Conservation (phyloP, 2,888 invertebrate species). For the Drosophila phalerata region DNA sequence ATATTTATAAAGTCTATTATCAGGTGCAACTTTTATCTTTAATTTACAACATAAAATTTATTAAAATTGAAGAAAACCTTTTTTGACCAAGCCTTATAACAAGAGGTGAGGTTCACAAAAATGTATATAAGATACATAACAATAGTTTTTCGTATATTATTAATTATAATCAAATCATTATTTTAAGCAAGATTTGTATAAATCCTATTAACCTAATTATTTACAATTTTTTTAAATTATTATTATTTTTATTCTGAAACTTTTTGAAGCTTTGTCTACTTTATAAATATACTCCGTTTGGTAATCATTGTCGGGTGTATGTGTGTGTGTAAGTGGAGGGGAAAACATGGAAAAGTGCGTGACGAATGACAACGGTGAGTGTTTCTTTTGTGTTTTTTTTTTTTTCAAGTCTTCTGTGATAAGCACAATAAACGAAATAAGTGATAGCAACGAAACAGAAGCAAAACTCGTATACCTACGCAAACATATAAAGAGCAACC, state of each 20-base stretch:
- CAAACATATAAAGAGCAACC: constrained; percentile 47
- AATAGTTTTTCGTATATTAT: too few relatives aligned
- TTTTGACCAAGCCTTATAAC: too few relatives aligned
- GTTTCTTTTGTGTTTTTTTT: constrained; percentile 67
- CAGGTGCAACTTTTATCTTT: neutral
- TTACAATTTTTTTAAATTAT: too few relatives aligned
- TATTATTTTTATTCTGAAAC: too few relatives aligned
- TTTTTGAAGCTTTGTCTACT: too few relatives aligned
- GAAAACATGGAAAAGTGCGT: constrained; percentile 71
- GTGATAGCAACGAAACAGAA: constrained; percentile 73
- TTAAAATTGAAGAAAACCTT: too few relatives aligned
- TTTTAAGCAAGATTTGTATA: too few relatives aligned
- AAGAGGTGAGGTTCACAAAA: too few relatives aligned
- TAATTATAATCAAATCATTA: too few relatives aligned
- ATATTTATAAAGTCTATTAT: neutral
- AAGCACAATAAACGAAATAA: constrained; percentile 78
- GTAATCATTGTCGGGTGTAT: constrained; percentile 18
- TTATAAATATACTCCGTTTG: neutral
- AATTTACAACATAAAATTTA: too few relatives aligned
- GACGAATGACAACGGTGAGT: constrained; percentile 78
- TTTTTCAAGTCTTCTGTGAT: constrained; percentile 85
- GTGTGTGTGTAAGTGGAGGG: constrained; percentile 20
- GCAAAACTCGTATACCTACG: constrained; percentile 80
- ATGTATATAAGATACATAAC: too few relatives aligned
- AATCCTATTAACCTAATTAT: too few relatives aligned